phyloP scores from a whole-genome alignment of 2,888 invertebrate genomes.

The Hymenopus coronatus region DNA sequence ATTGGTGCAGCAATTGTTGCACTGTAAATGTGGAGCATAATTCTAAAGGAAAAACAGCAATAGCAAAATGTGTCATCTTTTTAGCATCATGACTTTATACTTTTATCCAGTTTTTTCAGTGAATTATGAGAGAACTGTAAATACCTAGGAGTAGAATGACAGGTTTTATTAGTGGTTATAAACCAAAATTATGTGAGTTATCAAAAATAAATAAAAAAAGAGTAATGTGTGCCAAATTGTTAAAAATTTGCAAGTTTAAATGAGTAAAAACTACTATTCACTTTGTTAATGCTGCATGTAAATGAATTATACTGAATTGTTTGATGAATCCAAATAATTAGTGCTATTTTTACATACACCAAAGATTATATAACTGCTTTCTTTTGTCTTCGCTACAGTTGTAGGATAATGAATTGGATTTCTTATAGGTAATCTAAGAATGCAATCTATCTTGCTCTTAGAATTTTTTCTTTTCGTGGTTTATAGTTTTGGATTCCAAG shows the following conservation, averaged over 20 bases:
- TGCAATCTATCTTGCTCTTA: neutral
- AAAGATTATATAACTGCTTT: constrained; percentile 20
- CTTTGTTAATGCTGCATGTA: constrained; percentile 24
- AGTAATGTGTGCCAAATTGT: constrained; percentile 33
- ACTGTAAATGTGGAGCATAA: constrained; percentile 11
- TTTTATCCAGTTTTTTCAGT: neutral
- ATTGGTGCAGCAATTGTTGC: neutral
- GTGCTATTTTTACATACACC: constrained; percentile 25
- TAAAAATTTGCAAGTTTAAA: constrained; percentile 31
- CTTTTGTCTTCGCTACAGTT: neutral
- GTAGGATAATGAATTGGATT: neutral
- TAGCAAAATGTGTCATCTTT: constrained; percentile 22
- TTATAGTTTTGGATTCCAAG: neutral
- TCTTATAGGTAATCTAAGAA: neutral
- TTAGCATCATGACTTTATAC: constrained; percentile 8
- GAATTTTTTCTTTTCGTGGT: neutral
- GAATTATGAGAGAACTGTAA: neutral
- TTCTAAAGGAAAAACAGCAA: constrained; percentile 28
- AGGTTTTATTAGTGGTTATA: neutral
- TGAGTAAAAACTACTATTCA: neutral
- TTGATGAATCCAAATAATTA: neutral
- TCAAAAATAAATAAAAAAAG: neutral
- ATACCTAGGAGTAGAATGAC: neutral
- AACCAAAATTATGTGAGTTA: neutral
- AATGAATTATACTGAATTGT: neutral